Evolutionary conservation across 1,140 invertebrate genomes (phyloP).

Genomic region (Zophobas morio): DNA sequence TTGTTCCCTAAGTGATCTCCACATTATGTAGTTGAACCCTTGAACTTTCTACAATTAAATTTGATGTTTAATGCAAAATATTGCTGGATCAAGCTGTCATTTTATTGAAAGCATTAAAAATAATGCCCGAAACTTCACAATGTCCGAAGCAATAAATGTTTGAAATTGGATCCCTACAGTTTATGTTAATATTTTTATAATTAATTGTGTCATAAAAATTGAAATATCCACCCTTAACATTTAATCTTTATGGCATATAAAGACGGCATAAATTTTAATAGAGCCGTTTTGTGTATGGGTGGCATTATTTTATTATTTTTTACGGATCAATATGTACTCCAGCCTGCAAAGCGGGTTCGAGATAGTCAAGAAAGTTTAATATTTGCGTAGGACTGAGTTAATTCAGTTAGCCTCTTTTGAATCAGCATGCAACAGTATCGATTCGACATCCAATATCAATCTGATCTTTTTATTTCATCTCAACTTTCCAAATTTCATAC

Average conservation of each 20-base stretch:
- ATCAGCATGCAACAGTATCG: neutral
- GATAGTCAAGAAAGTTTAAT: neutral
- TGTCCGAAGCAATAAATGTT: neutral
- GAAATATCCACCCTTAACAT: slow-evolving; percentile 22
- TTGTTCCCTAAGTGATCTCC: too few species aligned
- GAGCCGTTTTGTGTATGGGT: neutral
- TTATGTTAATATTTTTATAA: slow-evolving; percentile 29
- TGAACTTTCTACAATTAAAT: too few species aligned
- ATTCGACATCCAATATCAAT: slow-evolving; percentile 10
- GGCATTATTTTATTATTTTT: slow-evolving; percentile 25
- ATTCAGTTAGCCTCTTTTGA: slow-evolving; percentile 1
- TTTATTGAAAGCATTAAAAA: too few species aligned
- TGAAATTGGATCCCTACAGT: neutral
- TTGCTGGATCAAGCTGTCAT: too few species aligned
- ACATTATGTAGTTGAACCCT: too few species aligned
- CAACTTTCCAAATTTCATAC: slow-evolving; percentile 16
- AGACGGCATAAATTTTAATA: slow-evolving; percentile 31
- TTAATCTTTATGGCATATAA: slow-evolving; percentile 31
- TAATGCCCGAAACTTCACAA: too few species aligned
- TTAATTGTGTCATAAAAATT: slow-evolving; percentile 28
- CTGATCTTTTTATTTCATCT: slow-evolving; percentile 8
- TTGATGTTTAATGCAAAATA: too few species aligned
- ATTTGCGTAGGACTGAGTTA: slow-evolving; percentile 4
- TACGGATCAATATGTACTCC: neutral
- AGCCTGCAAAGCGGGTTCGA: neutral